phyloP scores from a whole-genome alignment of 30 jellyfish, hydroid and myxozoan species.

The Chrysaora quinquecirrha region DNA sequence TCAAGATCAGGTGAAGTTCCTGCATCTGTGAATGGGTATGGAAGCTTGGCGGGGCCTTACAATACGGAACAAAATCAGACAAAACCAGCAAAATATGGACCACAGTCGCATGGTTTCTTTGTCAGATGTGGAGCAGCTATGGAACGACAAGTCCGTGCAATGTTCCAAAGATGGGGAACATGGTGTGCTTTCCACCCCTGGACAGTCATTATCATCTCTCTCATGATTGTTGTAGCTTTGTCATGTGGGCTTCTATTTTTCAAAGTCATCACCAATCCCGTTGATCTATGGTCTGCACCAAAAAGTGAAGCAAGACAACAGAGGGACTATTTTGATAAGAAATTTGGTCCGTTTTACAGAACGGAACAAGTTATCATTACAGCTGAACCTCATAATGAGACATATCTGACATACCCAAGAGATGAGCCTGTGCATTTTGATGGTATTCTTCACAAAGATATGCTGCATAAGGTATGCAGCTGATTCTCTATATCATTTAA shows the following conservation, averaged over 20 bases:
- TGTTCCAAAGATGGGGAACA: constrained; percentile 88
- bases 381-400: constrained; percentile 34
- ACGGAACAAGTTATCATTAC: constrained; percentile 97
- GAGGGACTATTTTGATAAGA: constrained; percentile 80
- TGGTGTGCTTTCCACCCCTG: constrained; percentile 91
- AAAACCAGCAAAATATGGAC: constrained; percentile 21
- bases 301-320: constrained; percentile 61
- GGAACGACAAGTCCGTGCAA: constrained; percentile 53
- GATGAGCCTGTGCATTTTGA: constrained; percentile 41
- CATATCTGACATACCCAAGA: constrained; percentile 40
- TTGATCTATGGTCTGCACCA: constrained; percentile 94
- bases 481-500: too few relatives aligned
- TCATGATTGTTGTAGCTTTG: constrained; percentile 33
- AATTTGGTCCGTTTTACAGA: constrained; percentile 92
- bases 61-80: neutral
- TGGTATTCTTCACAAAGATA: constrained; percentile 80
- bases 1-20: neutral
- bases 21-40: constrained; percentile 37
- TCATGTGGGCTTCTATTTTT: constrained; percentile 80
- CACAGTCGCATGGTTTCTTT: constrained; percentile 30
- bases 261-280: constrained; percentile 90
- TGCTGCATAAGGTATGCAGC: constrained; percentile 85
- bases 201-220: constrained; percentile 61
- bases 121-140: constrained; percentile 72
- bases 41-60: constrained; percentile 3